Base-by-base conservation (phyloP, 2,113 vertebrate genomes). In the Prunella himalayana region DNA sequence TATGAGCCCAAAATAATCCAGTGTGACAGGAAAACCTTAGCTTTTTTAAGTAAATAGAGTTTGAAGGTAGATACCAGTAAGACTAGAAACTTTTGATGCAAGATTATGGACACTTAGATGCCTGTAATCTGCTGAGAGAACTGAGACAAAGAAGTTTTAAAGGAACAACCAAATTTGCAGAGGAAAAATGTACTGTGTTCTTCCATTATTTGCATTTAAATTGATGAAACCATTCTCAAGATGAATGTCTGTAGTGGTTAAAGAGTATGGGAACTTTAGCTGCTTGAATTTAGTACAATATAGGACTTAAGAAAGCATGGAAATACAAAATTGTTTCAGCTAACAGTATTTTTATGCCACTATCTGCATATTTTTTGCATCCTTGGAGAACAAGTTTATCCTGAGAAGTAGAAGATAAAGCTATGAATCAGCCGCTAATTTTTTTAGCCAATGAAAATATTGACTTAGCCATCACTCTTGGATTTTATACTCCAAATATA, bases 401-500 rank as follows among this genome's bases (percentile, higher is more conserved):
- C 82, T 73, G 57, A 81, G 71, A 92, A 84, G 24, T 35, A 64
- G 69, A 73, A 91, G 78, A 70, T 75, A 88, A 92, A 45, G 18
- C 37, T 81, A 45, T 82, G 76, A 93, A 95, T 72, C 78, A 94
- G 60, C 25, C 82, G 30, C n/a, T 70, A 77, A n/a, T 37, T 44
- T 64, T 93, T 95, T 90, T 88, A 89, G 24, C 82, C 76, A 88
- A 47, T 63, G 47, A 86, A 90, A 94, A 79, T 92, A 90, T 53
- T 92, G 90, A 86, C 88, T 85, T 18, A 95, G 33, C 42, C 31
- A 82, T 85, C 30, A 64, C 13, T 91, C 76, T 82, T 80, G 65
- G 41, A 85, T 84, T 94, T 96, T 90, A 79, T 61, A 61, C 10
- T 70, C n/a, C 42, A 86, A 71, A 88, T 60, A 63, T 23, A 71